Percentiles rank a stretch among this genome's conserved stretches.
phyloP scores from a whole-genome alignment of 2,888 invertebrate genomes.

The Molorchus minor region DNA sequence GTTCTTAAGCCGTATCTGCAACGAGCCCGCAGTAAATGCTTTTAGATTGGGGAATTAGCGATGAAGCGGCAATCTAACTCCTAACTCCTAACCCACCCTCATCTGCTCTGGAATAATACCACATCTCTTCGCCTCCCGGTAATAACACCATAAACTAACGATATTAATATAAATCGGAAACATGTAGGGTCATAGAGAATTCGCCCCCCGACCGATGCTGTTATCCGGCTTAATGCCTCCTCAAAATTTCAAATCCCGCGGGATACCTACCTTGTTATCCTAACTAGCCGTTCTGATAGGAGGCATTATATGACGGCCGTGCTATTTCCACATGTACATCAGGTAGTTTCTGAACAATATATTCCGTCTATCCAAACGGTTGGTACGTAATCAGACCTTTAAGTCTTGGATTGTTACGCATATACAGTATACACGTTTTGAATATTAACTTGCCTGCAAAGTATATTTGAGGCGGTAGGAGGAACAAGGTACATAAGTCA shows the following conservation, averaged over 20 bases:
- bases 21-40: constrained; percentile 12
- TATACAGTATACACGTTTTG: constrained; percentile 8
- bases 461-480: too few relatives aligned
- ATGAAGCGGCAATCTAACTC: constrained; percentile 36
- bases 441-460: too few relatives aligned
- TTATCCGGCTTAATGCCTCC: constrained; percentile 40
- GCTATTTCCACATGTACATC: constrained; percentile 12
- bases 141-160: constrained; percentile 38
- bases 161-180: constrained; percentile 45
- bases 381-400: constrained; percentile 15
- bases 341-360: constrained; percentile 9
- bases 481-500: too few relatives aligned
- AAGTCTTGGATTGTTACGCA: constrained; percentile 2
- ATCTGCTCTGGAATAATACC: constrained; percentile 8
- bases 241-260: constrained; percentile 41
- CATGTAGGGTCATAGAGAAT: constrained; percentile 35
- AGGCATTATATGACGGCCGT: constrained; percentile 28
- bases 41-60: constrained; percentile 17
- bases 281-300: constrained; percentile 40
- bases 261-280: constrained; percentile 40
- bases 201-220: constrained; percentile 31
- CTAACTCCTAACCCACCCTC: constrained; percentile 28
- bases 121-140: constrained; percentile 20
- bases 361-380: background rate
- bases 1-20: background rate